Percentiles rank a stretch among this genome's conserved stretches.
These are phyloP conservation scores for Ameiurus melas DNA, from an alignment of 2,113 vertebrate species.

Conservation along the genomic window DNA sequence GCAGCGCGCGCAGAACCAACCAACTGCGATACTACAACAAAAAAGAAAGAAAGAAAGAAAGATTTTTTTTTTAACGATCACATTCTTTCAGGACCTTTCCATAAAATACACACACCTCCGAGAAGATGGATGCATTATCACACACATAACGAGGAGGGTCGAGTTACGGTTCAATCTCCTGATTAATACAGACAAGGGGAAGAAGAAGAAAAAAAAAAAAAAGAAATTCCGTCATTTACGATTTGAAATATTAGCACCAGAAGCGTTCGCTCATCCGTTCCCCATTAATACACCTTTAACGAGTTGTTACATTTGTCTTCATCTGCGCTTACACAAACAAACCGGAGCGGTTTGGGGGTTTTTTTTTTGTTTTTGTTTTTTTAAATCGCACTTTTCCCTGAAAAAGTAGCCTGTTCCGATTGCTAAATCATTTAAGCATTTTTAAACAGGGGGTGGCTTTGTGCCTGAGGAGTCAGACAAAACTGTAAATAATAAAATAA, in stretches of 20 bases:
- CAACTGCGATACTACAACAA: background rate
- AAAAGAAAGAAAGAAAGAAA: background rate
- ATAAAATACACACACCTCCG: background rate
- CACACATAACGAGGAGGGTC: background rate
- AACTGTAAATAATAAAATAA: constrained; percentile 61
- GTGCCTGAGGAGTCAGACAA: constrained; percentile 55
- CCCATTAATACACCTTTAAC: constrained; percentile 2
- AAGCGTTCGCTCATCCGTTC: background rate
- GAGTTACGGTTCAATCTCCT: constrained; percentile 23
- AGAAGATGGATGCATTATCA: constrained; percentile 9
- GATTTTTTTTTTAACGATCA: background rate
- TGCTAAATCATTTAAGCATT: constrained; percentile 47
- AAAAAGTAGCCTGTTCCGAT: constrained; percentile 35
- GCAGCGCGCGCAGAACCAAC: background rate
- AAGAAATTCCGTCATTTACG: constrained; percentile 10
- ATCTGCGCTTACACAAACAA: constrained; percentile 49
- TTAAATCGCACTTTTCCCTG: constrained; percentile 29
- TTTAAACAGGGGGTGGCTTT: constrained; percentile 34
- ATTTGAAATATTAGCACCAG: constrained; percentile 20
- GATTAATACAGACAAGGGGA: constrained; percentile 1
- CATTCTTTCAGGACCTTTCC: background rate
- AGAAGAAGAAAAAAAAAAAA: constrained; percentile 5
- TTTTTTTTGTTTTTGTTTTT: background rate
- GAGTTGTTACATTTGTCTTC: constrained; percentile 15
- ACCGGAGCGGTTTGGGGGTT: background rate